Percentiles rank a stretch among this genome's conserved stretches.
These are phyloP conservation scores for Cartodere bifasciata DNA, from an alignment of 2,888 invertebrate genomes.

Conservation along the genomic window DNA sequence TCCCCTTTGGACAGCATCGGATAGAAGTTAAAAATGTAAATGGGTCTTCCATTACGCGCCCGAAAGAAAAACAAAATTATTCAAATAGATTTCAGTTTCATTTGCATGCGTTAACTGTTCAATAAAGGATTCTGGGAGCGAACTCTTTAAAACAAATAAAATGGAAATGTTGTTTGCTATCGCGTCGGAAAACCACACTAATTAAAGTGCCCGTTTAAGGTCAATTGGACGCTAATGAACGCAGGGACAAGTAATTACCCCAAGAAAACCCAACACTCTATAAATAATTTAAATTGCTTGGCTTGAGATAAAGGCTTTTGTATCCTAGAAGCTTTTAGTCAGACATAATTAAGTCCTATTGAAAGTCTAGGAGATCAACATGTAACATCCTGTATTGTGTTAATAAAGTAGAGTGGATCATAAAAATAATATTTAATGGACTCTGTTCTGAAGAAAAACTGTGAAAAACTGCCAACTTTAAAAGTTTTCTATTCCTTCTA, in stretches of 20 bases:
- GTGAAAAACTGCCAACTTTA: no score
- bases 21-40: conserved; percentile 2
- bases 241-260: conserved; percentile 5
- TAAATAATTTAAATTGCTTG: conserved; percentile 3
- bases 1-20: no score
- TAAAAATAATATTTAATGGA: no score
- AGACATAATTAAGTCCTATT: no score
- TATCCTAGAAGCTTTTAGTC: no score
- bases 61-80: conserved; percentile 4
- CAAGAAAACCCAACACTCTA: conserved; percentile 4
- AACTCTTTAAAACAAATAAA: conserved; percentile 5
- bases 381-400: no score
- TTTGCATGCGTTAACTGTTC: conserved; percentile 4
- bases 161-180: conserved; percentile 6
- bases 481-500: no score
- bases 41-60: conserved; percentile 1
- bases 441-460: no score
- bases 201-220: conserved; percentile 7
- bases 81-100: conserved; percentile 3
- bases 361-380: no score
- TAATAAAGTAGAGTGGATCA: no score
- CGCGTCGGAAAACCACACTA: conserved; percentile 2
- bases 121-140: background rate
- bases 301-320: no score
- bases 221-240: conserved; percentile 6